Base-by-base conservation (phyloP, 1,140 invertebrate species). In the Euwallacea similis region DNA sequence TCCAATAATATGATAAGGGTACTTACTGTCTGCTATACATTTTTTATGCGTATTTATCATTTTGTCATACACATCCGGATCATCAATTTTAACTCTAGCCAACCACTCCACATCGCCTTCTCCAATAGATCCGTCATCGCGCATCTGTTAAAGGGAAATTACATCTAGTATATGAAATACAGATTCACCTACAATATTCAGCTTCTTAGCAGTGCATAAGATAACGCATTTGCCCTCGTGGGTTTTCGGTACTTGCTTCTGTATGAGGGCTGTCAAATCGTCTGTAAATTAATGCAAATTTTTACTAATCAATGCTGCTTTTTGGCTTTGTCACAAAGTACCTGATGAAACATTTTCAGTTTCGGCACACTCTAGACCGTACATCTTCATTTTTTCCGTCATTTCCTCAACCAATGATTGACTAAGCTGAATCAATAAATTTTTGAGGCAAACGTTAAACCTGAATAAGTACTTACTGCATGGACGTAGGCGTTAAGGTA, bases 191-290 rank as follows among this genome's bases (percentile, higher is more conserved):
- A 69, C 67, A 44, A 69, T 55, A 8, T 63, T 9, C 2, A 69
- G 13, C 44, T 63, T 61, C 59, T 69, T 63, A 7, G 56, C 43
- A n/a, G 13, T 16, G 55, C 67, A 69, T 44, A 69, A 69, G n/a
- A 69, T 13, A 7, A 43, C 46, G 7, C 67, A 69, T 55, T 63
- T 69, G 7, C 67, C 67, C 9, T 47, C 67, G 41, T 69, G 67
- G 2, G 67, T 55, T 21, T n/a, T 6, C 10, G 67, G 67, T 10
- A 42, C 2, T 33, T 56, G 7, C 15, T 43, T 42, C 4, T 69
- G 54, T 0, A 62, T 7, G 7, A 69, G 41, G 13, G 59, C 44
- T 7, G 16, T n/a, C 13, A 69, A 62, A 56, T 69, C 67, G 4
- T 10, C 67, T 69, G 33, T 13, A 54, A 68, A 43, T 16, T 33